These are phyloP conservation scores for Aphidius colemani DNA, from an alignment of 2,888 invertebrate genomes.

Conservation along the genomic window DNA sequence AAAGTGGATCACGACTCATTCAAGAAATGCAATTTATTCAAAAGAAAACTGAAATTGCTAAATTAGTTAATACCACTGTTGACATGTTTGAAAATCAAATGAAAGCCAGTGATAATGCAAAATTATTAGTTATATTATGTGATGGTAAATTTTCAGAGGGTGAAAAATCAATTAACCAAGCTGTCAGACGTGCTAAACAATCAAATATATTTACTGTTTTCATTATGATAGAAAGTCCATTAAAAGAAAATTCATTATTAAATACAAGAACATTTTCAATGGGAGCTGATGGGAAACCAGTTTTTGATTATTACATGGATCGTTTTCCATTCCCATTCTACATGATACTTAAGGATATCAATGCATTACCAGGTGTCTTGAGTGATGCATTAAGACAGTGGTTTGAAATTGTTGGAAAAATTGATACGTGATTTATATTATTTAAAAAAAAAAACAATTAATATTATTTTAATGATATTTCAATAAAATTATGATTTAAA, in stretches of 20 bases:
- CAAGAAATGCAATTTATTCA: slow-evolving; percentile 87
- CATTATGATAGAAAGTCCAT: slow-evolving; percentile 92
- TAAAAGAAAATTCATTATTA: slow-evolving; percentile 89
- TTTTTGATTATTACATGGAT: slow-evolving; percentile 86
- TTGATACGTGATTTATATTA: slow-evolving; percentile 43
- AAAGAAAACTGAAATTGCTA: slow-evolving; percentile 84
- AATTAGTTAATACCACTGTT: slow-evolving; percentile 79
- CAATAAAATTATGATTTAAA: no score
- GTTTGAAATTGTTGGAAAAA: slow-evolving; percentile 92
- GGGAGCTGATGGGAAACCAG: slow-evolving; percentile 66
- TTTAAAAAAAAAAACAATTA: background rate
- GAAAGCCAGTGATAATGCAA: slow-evolving; percentile 71
- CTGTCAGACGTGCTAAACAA: slow-evolving; percentile 80
- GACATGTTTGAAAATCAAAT: slow-evolving; percentile 67
- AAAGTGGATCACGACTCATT: slow-evolving; percentile 81
- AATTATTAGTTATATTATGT: slow-evolving; percentile 88
- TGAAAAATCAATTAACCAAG: slow-evolving; percentile 73
- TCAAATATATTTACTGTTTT: slow-evolving; percentile 92
- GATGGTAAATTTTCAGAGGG: slow-evolving; percentile 94
- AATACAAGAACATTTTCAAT: slow-evolving; percentile 80
- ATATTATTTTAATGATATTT: no score
- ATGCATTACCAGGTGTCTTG: slow-evolving; percentile 84
- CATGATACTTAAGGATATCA: slow-evolving; percentile 87
- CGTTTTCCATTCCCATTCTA: slow-evolving; percentile 98
- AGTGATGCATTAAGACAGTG: slow-evolving; percentile 97